phyloP scores from a whole-genome alignment of 2,888 invertebrate genomes.

The Hydroisotoma schaefferi region DNA sequence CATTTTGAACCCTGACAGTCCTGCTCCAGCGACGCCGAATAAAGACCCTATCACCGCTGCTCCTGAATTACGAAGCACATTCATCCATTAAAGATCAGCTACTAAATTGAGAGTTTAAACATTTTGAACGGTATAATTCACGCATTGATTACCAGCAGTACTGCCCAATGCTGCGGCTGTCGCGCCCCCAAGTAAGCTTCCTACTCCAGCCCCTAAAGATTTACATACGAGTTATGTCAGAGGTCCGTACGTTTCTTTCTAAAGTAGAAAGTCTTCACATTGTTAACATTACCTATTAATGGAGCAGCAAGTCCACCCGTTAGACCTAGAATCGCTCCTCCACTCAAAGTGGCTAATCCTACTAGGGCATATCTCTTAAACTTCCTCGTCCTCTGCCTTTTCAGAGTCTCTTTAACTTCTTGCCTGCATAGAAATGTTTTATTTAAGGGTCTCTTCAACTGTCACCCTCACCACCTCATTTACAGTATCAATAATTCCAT shows the following conservation, averaged over 20 bases:
- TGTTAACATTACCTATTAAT: slow-evolving; percentile 54
- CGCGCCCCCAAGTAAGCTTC: slow-evolving; percentile 55
- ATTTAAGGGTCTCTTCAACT: neutral
- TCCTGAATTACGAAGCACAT: slow-evolving; percentile 10
- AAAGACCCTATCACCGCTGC: slow-evolving; percentile 57
- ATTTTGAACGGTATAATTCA: neutral
- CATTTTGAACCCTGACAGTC: slow-evolving; percentile 66
- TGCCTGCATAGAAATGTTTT: slow-evolving; percentile 52
- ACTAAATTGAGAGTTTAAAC: neutral
- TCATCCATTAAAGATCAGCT: neutral
- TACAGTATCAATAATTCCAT: too few relatives aligned
- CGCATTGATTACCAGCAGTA: slow-evolving; percentile 52
- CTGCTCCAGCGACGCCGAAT: slow-evolving; percentile 67
- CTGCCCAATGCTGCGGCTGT: slow-evolving; percentile 57
- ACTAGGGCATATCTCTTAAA: slow-evolving; percentile 62
- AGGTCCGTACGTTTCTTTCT: neutral
- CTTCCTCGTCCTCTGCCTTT: slow-evolving; percentile 57
- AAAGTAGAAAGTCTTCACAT: neutral
- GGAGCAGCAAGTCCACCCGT: slow-evolving; percentile 68
- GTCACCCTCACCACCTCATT: too few relatives aligned
- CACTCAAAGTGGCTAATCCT: slow-evolving; percentile 63
- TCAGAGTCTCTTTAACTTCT: slow-evolving; percentile 55
- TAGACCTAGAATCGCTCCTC: slow-evolving; percentile 63
- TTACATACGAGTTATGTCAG: neutral
- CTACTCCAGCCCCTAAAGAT: slow-evolving; percentile 54